These are phyloP conservation scores for Sarcophaga bullata DNA, from an alignment of 1,140 invertebrate species.

Conservation along the genomic window DNA sequence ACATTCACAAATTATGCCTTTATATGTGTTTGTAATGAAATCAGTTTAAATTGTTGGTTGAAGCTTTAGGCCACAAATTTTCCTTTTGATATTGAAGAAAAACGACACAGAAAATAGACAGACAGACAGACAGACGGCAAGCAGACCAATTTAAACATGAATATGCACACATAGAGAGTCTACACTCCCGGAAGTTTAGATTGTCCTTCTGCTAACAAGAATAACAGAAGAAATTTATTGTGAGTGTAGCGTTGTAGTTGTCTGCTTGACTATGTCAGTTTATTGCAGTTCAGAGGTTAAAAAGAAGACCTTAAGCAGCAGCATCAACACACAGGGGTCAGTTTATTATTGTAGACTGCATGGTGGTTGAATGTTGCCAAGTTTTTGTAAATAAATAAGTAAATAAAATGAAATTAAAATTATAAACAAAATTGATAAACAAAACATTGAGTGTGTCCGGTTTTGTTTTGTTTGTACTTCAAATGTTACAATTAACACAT, in stretches of 20 bases:
- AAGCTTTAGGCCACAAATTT: slow-evolving; percentile 33
- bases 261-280: not conserved
- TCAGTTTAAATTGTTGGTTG: slow-evolving; percentile 5
- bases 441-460: not conserved
- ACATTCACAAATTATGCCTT: not conserved
- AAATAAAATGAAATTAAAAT: not conserved
- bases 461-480: not conserved
- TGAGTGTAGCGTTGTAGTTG: not conserved
- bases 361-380: not conserved
- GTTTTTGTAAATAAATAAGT: slow-evolving; percentile 6
- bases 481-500: not conserved
- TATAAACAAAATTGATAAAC: not conserved
- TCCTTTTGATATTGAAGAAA: slow-evolving; percentile 21
- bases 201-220: not conserved
- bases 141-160: no score
- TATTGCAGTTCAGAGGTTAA: slow-evolving; percentile 12
- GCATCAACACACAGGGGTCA: not conserved
- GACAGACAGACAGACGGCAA: no score
- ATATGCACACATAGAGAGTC: not conserved
- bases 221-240: not conserved
- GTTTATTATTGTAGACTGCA: not conserved
- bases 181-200: not conserved
- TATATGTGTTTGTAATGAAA: not conserved
- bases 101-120: not conserved
- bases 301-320: slow-evolving; percentile 1